Conservation (phyloP, 2,888 invertebrate genomes). For the Drosophila testacea region DNA sequence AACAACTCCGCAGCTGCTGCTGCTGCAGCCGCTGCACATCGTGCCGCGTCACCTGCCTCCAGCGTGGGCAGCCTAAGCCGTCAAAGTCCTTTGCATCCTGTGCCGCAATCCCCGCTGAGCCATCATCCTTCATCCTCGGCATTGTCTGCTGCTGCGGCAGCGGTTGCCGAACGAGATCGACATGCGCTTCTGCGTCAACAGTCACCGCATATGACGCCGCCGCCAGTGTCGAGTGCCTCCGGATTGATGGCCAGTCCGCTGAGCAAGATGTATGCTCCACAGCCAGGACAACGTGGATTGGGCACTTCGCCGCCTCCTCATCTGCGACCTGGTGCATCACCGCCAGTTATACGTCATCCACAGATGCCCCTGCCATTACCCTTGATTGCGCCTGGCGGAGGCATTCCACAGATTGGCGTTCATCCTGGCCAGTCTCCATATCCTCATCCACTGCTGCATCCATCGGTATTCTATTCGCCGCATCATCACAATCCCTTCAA, state of each 20-base stretch:
- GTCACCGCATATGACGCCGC: slow-evolving; percentile 85
- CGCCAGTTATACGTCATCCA: slow-evolving; percentile 86
- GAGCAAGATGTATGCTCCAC: slow-evolving; percentile 86
- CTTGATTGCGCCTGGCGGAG: slow-evolving; percentile 84
- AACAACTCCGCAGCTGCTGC: slow-evolving; percentile 72
- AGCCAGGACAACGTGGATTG: slow-evolving; percentile 86
- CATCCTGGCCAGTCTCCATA: slow-evolving; percentile 91
- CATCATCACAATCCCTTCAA: slow-evolving; percentile 88
- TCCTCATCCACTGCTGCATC: slow-evolving; percentile 89
- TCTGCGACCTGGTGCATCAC: slow-evolving; percentile 85
- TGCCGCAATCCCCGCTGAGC: slow-evolving; percentile 84
- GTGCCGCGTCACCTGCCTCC: slow-evolving; percentile 84
- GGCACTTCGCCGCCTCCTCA: slow-evolving; percentile 86
- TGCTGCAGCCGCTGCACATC: slow-evolving; percentile 82
- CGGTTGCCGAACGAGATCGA: slow-evolving; percentile 85
- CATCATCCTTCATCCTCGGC: slow-evolving; percentile 85
- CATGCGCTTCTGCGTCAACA: slow-evolving; percentile 85
- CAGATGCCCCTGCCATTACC: slow-evolving; percentile 85
- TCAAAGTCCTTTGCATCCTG: slow-evolving; percentile 85
- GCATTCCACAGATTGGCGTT: slow-evolving; percentile 86
- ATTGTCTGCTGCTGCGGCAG: slow-evolving; percentile 85
- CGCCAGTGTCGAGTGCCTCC: slow-evolving; percentile 85
- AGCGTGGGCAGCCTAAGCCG: slow-evolving; percentile 84
- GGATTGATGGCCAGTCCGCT: slow-evolving; percentile 85
- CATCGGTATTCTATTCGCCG: slow-evolving; percentile 89